A percentile compares a stretch with the other conserved stretches of the same genome.
Evolutionary conservation across 2,888 invertebrate species (phyloP).

Genomic region (Tetranychus piercei): DNA sequence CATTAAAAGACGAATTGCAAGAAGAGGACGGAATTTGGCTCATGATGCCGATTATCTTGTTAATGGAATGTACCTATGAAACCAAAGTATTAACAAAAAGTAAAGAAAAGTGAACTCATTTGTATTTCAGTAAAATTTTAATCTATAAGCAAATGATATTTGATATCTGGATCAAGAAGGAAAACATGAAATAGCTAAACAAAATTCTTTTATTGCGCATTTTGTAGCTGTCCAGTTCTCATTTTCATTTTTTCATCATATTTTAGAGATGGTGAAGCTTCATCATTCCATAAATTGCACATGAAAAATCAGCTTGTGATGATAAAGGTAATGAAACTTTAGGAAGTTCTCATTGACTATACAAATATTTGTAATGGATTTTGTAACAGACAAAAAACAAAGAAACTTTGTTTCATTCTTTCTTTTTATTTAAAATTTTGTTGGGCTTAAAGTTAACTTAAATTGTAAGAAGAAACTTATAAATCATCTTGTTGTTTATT

Average conservation of each 20-base stretch:
- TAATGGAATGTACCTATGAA: conserved; percentile 41
- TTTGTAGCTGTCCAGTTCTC: no score
- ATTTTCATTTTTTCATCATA: no score
- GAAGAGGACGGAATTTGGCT: conserved; percentile 35
- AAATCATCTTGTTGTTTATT: neutral
- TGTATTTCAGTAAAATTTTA: neutral
- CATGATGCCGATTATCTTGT: conserved; percentile 88
- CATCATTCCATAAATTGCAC: neutral
- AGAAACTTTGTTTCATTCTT: neutral
- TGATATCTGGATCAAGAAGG: neutral
- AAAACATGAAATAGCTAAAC: neutral
- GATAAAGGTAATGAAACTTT: neutral
- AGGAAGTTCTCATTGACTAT: neutral
- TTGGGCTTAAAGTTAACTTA: neutral
- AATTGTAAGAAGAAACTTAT: neutral
- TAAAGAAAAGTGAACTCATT: neutral
- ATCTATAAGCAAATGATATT: neutral
- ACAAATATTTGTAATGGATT: neutral
- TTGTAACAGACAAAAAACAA: neutral
- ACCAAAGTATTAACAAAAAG: neutral
- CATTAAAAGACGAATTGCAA: conserved; percentile 47
- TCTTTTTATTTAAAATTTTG: neutral
- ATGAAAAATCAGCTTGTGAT: neutral
- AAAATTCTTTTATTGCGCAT: no score
- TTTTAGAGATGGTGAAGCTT: no score